Evolutionary conservation across 2,797 vertebrate genomes (phyloP).

Genomic region (Micromesistius poutassou): DNA sequence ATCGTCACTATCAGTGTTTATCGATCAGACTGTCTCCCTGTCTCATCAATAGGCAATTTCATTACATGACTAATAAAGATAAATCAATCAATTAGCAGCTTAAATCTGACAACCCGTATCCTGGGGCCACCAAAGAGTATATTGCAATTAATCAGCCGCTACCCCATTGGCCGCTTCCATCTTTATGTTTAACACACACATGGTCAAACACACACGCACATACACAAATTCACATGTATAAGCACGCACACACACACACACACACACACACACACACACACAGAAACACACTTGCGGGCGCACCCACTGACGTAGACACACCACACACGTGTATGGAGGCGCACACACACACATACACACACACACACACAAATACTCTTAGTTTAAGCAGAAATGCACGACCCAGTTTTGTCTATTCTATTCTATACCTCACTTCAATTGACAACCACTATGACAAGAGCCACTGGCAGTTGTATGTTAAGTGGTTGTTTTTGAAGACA

Average conservation of each 20-base stretch:
- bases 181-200: background rate
- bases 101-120: slow-evolving; percentile 64
- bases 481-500: background rate
- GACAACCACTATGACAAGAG: background rate
- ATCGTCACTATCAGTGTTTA: slow-evolving; percentile 45
- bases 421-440: background rate
- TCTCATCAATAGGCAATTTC: slow-evolving; percentile 63
- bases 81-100: slow-evolving; percentile 64
- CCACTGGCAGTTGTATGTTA: background rate
- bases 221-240: background rate
- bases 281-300: background rate
- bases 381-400: background rate
- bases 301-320: background rate
- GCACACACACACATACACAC: background rate
- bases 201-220: background rate
- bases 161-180: slow-evolving; percentile 35
- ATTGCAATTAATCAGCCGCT: slow-evolving; percentile 57
- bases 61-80: slow-evolving; percentile 66
- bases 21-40: slow-evolving; percentile 51
- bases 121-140: slow-evolving; percentile 40
- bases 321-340: background rate
- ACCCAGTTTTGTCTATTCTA: background rate
- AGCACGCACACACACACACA: background rate
- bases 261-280: background rate
- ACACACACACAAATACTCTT: background rate